Evolutionary conservation across 2,888 invertebrate species (phyloP).

Genomic region (Nomada flava): DNA sequence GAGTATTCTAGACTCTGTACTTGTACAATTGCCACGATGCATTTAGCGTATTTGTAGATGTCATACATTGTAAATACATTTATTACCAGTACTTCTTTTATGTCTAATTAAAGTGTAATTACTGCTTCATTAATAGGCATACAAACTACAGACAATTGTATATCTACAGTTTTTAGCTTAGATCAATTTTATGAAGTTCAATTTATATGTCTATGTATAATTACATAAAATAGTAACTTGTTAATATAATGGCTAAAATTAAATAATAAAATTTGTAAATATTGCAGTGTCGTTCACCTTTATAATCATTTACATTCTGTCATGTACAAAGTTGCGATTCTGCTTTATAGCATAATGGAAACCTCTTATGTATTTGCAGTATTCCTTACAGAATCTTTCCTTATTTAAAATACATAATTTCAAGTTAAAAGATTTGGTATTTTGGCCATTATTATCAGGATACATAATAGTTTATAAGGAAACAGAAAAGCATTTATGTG

Average conservation of each 20-base stretch:
- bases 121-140: constrained; percentile 11
- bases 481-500: constrained; percentile 52
- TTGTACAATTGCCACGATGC: constrained; percentile 33
- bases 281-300: constrained; percentile 18
- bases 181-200: constrained; percentile 28
- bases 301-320: constrained; percentile 14
- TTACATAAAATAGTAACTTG: constrained; percentile 31
- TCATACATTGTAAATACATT: constrained; percentile 54
- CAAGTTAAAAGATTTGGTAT: constrained; percentile 22
- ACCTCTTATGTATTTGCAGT: constrained; percentile 10
- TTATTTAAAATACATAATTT: constrained; percentile 16
- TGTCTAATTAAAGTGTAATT: constrained; percentile 31
- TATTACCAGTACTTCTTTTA: constrained; percentile 35
- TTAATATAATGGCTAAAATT: constrained; percentile 63
- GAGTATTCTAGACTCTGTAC: constrained; percentile 21
- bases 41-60: constrained; percentile 26
- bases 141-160: constrained; percentile 35
- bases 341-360: constrained; percentile 5
- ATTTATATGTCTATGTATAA: constrained; percentile 30
- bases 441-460: constrained; percentile 58
- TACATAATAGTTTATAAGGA: constrained; percentile 47
- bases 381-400: constrained; percentile 3
- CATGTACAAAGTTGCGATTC: not conserved
- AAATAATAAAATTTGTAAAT: constrained; percentile 53
- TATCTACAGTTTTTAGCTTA: constrained; percentile 21